phyloP scores from a whole-genome alignment of 2,888 invertebrate genomes.

The Salpingus planirostris region DNA sequence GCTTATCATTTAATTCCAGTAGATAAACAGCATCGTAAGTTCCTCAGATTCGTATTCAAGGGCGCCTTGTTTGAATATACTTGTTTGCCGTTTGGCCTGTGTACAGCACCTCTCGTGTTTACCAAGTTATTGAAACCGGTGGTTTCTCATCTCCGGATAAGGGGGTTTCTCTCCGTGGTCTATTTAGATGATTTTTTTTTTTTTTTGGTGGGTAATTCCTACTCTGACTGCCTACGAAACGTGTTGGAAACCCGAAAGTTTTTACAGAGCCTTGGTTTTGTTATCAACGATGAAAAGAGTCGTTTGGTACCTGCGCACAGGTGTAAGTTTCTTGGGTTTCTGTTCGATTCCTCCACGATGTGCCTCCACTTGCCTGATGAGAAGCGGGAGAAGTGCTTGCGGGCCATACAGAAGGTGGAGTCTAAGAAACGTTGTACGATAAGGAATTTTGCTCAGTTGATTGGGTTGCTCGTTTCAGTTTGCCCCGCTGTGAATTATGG shows the following conservation, averaged over 20 bases:
- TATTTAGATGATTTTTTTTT: neutral
- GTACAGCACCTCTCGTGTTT: too few relatives aligned
- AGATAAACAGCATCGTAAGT: too few relatives aligned
- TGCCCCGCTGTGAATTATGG: constrained; percentile 19
- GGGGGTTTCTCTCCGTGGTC: neutral
- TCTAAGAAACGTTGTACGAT: constrained; percentile 4
- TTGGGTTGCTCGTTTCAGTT: constrained; percentile 10
- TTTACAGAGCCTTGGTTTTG: constrained; percentile 4
- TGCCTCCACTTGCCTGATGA: neutral
- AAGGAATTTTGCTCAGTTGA: constrained; percentile 2
- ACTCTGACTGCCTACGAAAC: constrained; percentile 1
- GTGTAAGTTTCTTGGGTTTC: constrained; percentile 4
- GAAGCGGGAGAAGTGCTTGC: neutral
- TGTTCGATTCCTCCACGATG: constrained; percentile 2
- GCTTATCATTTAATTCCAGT: too few relatives aligned
- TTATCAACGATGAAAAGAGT: constrained; percentile 9
- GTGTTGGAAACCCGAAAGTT: neutral
- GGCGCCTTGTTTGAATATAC: too few relatives aligned
- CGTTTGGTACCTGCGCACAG: too few relatives aligned
- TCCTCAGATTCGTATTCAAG: too few relatives aligned
- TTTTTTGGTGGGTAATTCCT: neutral
- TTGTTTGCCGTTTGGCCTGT: too few relatives aligned
- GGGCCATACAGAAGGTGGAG: neutral
- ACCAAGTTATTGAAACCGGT: constrained; percentile 1
- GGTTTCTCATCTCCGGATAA: neutral